Evolutionary conservation across 53 echinoderm and acorn worm genomes (phyloP).

Genomic region (Antedon mediterranea): DNA sequence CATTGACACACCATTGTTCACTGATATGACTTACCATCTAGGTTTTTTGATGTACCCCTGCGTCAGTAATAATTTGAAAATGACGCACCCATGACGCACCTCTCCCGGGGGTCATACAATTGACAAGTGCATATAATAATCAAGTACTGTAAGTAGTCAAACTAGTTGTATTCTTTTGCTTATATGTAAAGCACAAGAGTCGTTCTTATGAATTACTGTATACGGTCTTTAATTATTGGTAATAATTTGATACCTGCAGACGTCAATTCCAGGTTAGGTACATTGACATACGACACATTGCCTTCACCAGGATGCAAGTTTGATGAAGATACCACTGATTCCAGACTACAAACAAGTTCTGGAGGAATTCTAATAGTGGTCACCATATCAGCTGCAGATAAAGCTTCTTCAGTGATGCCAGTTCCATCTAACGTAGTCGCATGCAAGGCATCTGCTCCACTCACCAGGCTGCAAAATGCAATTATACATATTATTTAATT

Average conservation of each 20-base stretch:
- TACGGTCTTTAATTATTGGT: background rate
- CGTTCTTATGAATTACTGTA: background rate
- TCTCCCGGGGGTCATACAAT: no score
- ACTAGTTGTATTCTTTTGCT: background rate
- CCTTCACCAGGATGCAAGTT: background rate
- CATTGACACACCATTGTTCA: no score
- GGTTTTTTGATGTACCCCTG: no score
- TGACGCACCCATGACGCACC: no score
- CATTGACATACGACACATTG: conserved; percentile 11
- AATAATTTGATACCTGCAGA: conserved; percentile 52
- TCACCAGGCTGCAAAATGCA: background rate
- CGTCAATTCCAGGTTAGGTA: conserved; percentile 54
- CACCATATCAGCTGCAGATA: background rate
- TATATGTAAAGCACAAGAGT: background rate
- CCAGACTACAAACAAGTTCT: background rate
- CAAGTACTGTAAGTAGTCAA: no score
- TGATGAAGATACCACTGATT: background rate
- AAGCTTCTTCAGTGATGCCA: background rate
- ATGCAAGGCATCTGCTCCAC: background rate
- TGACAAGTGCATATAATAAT: no score
- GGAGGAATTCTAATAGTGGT: background rate
- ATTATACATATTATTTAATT: background rate
- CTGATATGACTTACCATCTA: no score
- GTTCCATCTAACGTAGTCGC: background rate
- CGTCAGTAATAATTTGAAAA: no score